Percentiles rank a stretch among this genome's conserved stretches.
Conservation (phyloP, 2,113 vertebrate genomes). For the Eurypyga helias region DNA sequence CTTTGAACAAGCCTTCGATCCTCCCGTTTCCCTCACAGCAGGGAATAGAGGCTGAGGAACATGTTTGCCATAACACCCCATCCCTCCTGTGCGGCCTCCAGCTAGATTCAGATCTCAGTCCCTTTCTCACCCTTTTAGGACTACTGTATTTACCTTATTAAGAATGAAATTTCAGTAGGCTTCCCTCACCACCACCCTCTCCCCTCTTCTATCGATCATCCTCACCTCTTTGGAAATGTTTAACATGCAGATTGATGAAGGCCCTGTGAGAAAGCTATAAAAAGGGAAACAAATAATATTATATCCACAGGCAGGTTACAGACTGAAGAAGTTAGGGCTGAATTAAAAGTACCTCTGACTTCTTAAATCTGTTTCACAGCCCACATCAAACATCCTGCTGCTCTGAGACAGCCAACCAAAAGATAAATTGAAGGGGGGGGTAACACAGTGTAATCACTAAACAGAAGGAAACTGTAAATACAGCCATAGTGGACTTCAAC, state of each 20-base stretch:
- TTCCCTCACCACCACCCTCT: background rate
- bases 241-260: background rate
- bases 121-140: background rate
- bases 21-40: background rate
- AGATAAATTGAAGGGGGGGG: background rate
- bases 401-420: background rate
- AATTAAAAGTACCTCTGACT: constrained; percentile 3
- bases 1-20: background rate
- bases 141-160: background rate
- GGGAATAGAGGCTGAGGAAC: background rate
- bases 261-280: background rate
- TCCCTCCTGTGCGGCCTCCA: background rate
- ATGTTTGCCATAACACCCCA: background rate
- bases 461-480: constrained; percentile 20
- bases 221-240: background rate
- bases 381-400: constrained; percentile 19
- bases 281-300: background rate
- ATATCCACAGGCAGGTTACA: background rate
- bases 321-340: background rate
- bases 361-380: constrained; percentile 8
- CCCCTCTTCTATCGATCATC: background rate
- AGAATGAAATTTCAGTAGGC: background rate
- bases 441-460: background rate
- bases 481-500: background rate
- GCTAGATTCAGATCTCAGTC: background rate